Evolutionary conservation across 2,797 vertebrate genomes (phyloP).

Genomic region (Lacerta bilineata): DNA sequence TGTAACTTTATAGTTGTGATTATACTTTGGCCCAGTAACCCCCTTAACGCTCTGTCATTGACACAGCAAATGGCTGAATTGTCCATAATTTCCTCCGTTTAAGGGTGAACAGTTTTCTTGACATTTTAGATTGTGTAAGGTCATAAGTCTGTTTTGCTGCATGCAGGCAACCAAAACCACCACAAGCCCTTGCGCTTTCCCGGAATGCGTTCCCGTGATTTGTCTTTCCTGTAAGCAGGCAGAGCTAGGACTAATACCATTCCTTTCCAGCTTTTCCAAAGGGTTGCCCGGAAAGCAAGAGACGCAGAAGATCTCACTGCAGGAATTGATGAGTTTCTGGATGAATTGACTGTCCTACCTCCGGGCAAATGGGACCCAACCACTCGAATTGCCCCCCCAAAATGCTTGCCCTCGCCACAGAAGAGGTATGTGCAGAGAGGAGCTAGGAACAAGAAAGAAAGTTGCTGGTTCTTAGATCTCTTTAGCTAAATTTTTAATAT

Average conservation of each 20-base stretch:
- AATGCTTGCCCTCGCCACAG: slow-evolving; percentile 62
- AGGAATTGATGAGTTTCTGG: slow-evolving; percentile 79
- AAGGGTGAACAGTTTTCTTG: neutral
- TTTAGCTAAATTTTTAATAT: neutral
- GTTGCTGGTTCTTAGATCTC: slow-evolving; percentile 15
- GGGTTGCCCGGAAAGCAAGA: slow-evolving; percentile 72
- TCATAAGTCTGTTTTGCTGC: neutral
- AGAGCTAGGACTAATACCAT: neutral
- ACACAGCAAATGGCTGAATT: neutral
- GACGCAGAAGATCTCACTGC: slow-evolving; percentile 73
- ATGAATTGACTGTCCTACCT: slow-evolving; percentile 81
- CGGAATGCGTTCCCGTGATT: neutral
- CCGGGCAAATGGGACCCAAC: slow-evolving; percentile 82
- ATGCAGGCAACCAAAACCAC: too few species aligned
- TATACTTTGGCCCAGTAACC: neutral
- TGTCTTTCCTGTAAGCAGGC: neutral
- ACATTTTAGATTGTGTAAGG: neutral
- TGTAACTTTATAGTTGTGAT: neutral
- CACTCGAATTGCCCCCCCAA: slow-evolving; percentile 75
- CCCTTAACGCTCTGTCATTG: too few species aligned
- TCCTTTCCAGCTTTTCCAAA: slow-evolving; percentile 78
- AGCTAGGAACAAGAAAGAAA: neutral
- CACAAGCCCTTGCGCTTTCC: neutral
- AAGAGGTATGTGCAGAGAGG: slow-evolving; percentile 76
- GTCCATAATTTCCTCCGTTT: neutral